These are phyloP conservation scores for Mareca penelope DNA, from an alignment of 2,797 vertebrate species.

Conservation along the genomic window DNA sequence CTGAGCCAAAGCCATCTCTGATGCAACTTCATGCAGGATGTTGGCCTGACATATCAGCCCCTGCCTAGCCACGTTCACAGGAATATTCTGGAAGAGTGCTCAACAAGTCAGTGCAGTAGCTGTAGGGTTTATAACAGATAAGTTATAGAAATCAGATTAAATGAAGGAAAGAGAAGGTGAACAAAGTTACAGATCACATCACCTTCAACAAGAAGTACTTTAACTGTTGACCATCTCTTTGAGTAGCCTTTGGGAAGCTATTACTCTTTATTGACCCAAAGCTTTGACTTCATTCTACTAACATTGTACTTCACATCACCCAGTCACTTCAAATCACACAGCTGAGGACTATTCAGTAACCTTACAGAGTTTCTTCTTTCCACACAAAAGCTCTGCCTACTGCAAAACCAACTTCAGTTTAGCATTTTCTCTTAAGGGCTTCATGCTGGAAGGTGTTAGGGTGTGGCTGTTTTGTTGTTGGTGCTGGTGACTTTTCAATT, in stretches of 20 bases:
- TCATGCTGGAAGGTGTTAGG: not conserved
- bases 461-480: not conserved
- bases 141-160: not conserved
- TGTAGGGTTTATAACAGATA: not conserved
- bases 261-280: not conserved
- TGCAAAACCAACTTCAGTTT: not conserved
- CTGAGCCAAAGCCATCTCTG: not conserved
- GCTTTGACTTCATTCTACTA: not conserved
- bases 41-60: not conserved
- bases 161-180: not conserved
- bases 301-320: not conserved
- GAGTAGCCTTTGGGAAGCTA: not conserved
- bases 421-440: not conserved
- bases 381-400: not conserved
- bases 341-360: not conserved
- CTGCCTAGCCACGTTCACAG: not conserved
- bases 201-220: not conserved
- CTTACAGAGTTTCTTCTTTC: not conserved
- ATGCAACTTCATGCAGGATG: not conserved
- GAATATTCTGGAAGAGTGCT: not conserved
- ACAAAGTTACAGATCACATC: not conserved
- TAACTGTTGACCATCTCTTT: not conserved
- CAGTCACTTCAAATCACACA: not conserved
- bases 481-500: not conserved
- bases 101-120: not conserved